Conservation (phyloP, 2,797 vertebrate species). For the Natrix natrix region DNA sequence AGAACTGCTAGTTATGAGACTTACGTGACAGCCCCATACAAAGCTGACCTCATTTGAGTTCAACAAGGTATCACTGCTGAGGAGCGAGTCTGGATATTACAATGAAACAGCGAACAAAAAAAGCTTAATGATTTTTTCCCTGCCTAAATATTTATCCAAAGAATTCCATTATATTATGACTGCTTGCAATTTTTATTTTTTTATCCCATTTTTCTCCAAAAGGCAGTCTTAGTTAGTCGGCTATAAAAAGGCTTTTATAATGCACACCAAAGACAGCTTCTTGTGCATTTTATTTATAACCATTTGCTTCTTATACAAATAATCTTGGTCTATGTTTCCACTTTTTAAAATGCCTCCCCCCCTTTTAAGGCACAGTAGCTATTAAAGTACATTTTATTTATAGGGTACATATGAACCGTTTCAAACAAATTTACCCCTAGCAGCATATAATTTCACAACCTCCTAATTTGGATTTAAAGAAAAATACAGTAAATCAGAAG, state of each 20-base stretch:
- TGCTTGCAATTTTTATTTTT: neutral
- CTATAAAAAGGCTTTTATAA: neutral
- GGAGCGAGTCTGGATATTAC: neutral
- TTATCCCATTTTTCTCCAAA: neutral
- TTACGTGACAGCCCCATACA: neutral
- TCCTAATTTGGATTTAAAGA: neutral
- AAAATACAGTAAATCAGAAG: neutral
- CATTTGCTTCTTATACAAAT: neutral
- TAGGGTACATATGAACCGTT: neutral
- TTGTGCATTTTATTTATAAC: neutral
- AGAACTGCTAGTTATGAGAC: neutral
- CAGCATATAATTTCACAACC: neutral
- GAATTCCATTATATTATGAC: neutral
- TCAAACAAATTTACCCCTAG: neutral
- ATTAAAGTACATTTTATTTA: slow-evolving; percentile 7
- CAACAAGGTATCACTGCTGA: neutral
- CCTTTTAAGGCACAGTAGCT: neutral
- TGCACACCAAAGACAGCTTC: neutral
- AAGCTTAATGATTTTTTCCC: slow-evolving; percentile 1
- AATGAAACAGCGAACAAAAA: neutral
- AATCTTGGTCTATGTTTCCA: neutral
- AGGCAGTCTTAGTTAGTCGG: fast-evolving
- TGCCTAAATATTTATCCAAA: neutral
- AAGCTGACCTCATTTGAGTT: neutral
- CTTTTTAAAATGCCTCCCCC: slow-evolving; percentile 11